Evolutionary conservation across 2,888 invertebrate genomes (phyloP), one percentile per base, ranked within the genome.

Genomic region (Drosophila mayaguana): DNA sequence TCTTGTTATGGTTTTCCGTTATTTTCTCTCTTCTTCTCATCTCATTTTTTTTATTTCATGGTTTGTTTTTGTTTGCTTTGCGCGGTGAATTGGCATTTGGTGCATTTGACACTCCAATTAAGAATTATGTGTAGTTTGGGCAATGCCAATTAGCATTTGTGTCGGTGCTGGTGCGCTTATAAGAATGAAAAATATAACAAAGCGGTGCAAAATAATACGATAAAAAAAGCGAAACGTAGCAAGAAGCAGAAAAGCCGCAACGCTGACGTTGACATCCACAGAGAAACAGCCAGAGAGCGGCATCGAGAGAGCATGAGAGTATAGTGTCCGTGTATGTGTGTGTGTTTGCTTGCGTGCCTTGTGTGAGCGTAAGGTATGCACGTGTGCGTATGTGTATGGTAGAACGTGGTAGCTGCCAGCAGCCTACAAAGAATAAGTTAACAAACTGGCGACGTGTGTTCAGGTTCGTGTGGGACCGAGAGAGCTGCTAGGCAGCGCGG

Each of bases 221-320:
- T 70, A 53, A 48, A 56, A 65, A 75, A 55, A 67, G 53, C 60
- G 51, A 66, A 84, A 75, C 65, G 59, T 66, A 63, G 72, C 42
- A 89, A 83, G 83, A 83, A 86, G 83, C 81, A 83, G 81, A 88
- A 87, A 84, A 87, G 89, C 84, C 85, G 89, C 83, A 84, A 89
- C 89, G 87, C 72, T 87, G 84, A 82, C 81, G 87, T 83, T 86
- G 86, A 77, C 81, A 80, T 72, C 80, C 70, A 61, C 72, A 63
- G 68, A 59, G 53, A 53, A 51, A 5, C 43, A 63, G 36, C 51
- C n/a, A 48, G 36, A 14, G 62, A 40, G 56, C 20, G 22, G 40
- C 45, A 54, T 62, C 34, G 50, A 28, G n/a, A 48, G 48, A 50
- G 72, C 42, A 22, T 18, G 43, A 50, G 16, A 43, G 22, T 2